Conservation (phyloP, 2,113 vertebrate genomes). For the Gila orcuttii region DNA sequence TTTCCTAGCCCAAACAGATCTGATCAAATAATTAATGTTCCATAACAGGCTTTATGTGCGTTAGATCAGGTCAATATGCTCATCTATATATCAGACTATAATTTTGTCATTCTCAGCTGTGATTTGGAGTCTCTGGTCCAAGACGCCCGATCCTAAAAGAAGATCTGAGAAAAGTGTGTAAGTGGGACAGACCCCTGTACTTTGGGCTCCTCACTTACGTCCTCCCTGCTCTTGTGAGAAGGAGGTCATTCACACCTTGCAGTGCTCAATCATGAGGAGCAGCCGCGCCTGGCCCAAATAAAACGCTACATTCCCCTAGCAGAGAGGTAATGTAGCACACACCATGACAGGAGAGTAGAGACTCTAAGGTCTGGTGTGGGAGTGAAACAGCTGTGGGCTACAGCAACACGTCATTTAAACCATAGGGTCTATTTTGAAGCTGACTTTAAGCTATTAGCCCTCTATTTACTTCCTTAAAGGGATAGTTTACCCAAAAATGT, state of each 20-base stretch:
- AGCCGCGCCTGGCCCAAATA: slow-evolving; percentile 28
- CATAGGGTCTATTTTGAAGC: not conserved
- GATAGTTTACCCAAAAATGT: too few relatives aligned
- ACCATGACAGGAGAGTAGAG: slow-evolving; percentile 5
- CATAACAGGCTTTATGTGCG: not conserved
- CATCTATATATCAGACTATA: not conserved
- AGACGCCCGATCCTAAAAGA: not conserved
- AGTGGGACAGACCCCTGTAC: slow-evolving; percentile 40
- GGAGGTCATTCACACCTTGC: slow-evolving; percentile 55
- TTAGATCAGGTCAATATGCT: not conserved
- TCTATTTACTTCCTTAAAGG: not conserved
- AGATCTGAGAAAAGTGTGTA: slow-evolving; percentile 10
- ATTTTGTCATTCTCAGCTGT: not conserved
- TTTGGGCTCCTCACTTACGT: slow-evolving; percentile 14
- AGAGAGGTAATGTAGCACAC: slow-evolving; percentile 29
- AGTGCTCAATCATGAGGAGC: slow-evolving; percentile 37
- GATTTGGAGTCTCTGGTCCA: not conserved
- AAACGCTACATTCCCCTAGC: slow-evolving; percentile 31
- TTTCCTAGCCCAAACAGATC: not conserved
- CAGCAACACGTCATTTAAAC: not conserved
- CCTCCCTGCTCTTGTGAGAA: slow-evolving; percentile 53
- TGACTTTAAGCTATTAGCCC: not conserved
- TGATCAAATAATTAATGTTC: not conserved
- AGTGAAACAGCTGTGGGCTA: slow-evolving; percentile 17
- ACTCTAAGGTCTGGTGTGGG: not conserved